phyloP scores from a whole-genome alignment of 2,113 vertebrate species.

The Apteryx owenii region DNA sequence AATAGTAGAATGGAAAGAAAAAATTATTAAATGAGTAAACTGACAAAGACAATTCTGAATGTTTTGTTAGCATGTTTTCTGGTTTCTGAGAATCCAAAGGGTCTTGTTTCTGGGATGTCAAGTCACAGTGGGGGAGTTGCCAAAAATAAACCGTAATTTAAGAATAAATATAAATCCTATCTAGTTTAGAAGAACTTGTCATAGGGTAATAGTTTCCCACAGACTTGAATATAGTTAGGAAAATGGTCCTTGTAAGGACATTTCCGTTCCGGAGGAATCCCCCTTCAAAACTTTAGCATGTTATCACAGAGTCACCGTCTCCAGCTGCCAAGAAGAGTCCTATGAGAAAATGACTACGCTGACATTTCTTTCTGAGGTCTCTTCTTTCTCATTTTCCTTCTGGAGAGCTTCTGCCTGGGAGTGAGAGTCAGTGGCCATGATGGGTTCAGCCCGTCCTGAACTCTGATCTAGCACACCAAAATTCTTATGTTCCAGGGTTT shows the following conservation, averaged over 20 bases:
- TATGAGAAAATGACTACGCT: conserved; percentile 58
- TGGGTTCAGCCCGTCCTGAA: neutral
- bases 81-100: conserved; percentile 60
- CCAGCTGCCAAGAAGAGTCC: conserved; percentile 50
- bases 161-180: conserved; percentile 59
- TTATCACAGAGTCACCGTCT: conserved; percentile 10
- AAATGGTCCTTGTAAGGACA: conserved; percentile 38
- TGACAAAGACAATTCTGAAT: neutral
- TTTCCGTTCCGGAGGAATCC: conserved; percentile 57
- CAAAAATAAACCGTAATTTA: conserved; percentile 50
- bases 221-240: conserved; percentile 12
- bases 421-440: neutral
- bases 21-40: neutral
- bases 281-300: conserved; percentile 30
- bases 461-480: neutral
- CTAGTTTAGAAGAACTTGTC: conserved; percentile 53
- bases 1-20: neutral
- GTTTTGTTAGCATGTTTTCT: neutral
- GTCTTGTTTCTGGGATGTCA: conserved; percentile 35
- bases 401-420: neutral
- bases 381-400: conserved; percentile 52
- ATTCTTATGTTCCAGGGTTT: neutral
- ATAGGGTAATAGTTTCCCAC: conserved; percentile 70
- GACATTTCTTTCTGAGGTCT: conserved; percentile 62
- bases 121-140: conserved; percentile 54